Conservation (phyloP, 2,797 vertebrate genomes). For the Crocidura indochinensis region DNA sequence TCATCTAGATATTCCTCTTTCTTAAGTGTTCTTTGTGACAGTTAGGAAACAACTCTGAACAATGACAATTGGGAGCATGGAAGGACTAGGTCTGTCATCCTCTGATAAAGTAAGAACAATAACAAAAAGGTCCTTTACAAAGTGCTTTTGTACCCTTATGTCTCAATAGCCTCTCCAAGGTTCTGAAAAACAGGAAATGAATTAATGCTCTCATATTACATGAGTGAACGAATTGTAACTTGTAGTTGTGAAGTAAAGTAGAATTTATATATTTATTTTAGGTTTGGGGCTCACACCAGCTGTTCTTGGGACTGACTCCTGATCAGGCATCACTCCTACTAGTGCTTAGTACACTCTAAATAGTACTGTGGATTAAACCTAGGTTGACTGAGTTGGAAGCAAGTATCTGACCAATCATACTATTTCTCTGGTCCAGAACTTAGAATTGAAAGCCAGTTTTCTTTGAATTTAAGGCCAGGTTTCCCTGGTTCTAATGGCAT, state of each 20-base stretch:
- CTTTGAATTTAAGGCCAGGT: background rate
- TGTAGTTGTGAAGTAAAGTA: background rate
- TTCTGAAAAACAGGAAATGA: background rate
- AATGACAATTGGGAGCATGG: constrained; percentile 16
- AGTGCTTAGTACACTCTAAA: no score
- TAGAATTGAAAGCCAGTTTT: background rate
- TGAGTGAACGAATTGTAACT: constrained; percentile 36
- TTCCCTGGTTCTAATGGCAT: background rate
- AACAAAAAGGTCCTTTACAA: constrained; percentile 41
- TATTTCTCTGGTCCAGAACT: background rate
- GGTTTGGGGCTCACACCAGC: no score
- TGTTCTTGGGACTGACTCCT: no score
- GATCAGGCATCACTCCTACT: no score
- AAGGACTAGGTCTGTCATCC: constrained; percentile 16
- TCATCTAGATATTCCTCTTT: constrained; percentile 48
- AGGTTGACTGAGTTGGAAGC: no score
- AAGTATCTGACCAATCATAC: no score
- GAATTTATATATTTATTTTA: no score
- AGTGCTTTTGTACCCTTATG: constrained; percentile 24
- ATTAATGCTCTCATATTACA: constrained; percentile 13
- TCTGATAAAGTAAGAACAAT: constrained; percentile 30
- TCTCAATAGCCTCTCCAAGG: background rate
- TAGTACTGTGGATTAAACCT: no score
- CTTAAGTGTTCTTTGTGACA: constrained; percentile 5
- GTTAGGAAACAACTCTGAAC: constrained; percentile 62